phyloP scores from a whole-genome alignment of 2,888 invertebrate species.

The Dasypogon diadema region DNA sequence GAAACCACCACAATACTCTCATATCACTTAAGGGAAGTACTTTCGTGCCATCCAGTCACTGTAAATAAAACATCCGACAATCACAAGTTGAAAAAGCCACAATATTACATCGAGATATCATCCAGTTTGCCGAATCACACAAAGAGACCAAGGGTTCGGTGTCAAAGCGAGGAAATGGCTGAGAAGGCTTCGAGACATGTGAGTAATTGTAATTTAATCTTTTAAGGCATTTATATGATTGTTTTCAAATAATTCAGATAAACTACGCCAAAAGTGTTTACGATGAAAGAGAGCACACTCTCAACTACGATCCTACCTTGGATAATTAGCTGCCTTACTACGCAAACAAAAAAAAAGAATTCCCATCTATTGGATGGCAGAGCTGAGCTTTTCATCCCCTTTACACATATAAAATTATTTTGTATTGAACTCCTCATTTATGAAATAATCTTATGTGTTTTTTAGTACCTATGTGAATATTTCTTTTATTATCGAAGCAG shows the following conservation, averaged over 20 bases:
- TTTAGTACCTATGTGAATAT: too few species aligned
- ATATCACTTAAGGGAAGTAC: constrained; percentile 66
- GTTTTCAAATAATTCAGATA: constrained; percentile 74
- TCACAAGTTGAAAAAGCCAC: constrained; percentile 57
- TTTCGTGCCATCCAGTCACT: constrained; percentile 66
- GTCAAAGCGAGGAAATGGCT: constrained; percentile 78
- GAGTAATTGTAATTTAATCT: constrained; percentile 58
- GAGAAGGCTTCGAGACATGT: constrained; percentile 67
- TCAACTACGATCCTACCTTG: constrained; percentile 61
- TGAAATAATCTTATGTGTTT: neutral
- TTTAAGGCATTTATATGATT: neutral
- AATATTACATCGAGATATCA: constrained; percentile 67
- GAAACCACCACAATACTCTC: constrained; percentile 65
- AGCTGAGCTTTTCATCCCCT: neutral
- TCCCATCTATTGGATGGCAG: neutral
- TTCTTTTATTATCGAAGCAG: too few species aligned
- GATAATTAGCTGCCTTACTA: constrained; percentile 22
- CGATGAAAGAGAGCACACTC: constrained; percentile 83
- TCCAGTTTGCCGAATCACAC: constrained; percentile 67
- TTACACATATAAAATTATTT: neutral
- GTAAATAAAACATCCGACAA: constrained; percentile 61
- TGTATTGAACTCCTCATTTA: neutral
- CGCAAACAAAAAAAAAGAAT: neutral
- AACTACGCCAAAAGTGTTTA: constrained; percentile 89
- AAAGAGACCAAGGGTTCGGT: constrained; percentile 79